Base-by-base conservation (phyloP, 2,888 invertebrate genomes). In the Teleogryllus oceanicus region DNA sequence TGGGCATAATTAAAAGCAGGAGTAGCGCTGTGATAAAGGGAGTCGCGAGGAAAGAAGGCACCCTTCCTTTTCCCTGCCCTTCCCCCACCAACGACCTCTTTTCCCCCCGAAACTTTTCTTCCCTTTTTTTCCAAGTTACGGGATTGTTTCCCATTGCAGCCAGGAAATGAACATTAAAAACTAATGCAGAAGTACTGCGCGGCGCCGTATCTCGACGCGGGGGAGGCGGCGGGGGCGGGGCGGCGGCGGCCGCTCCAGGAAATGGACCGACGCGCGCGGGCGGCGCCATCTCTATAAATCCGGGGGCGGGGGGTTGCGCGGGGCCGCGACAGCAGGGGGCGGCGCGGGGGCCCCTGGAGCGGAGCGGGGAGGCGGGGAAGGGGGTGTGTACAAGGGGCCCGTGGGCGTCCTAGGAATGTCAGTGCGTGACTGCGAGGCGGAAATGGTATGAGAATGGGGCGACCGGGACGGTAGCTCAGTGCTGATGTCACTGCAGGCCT, bases 81-180 rank as follows among this genome's bases (percentile, higher is more conserved):
- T 3, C 24, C 24, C n/a, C n/a, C 10, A 3, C n/a, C 4, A 12
- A 16, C n/a, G 37, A 37, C n/a, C n/a, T 62, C 62, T 62, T 62
- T 62, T 62, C 77, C 79, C 77, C 75, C 50, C 24, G 21, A 49
- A 75, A 76, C 76, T 79, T 74, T 21, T 62, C 74, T 74, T 62
- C 78, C 20, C 62, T 51, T 62, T 21, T 62, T 2, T 49, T 37
- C 78, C 74, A 18, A 21, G 49, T 37, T 49, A 77, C 37, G 74
- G 74, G 49, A 77, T 77, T 77, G 77, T n/a, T 49, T 77, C 77
- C 11, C 77, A 50, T 77, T 49, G 37, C 75, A 76, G 50, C n/a
- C 37, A 75, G 82, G 80, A 80, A 81, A 81, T 81, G 82, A 81
- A 76, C 82, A 79, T 82, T 82, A 81, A 82, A 82, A 80, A 79